phyloP scores from a whole-genome alignment of 1,140 invertebrate species.

The Oryctes rhinoceros region DNA sequence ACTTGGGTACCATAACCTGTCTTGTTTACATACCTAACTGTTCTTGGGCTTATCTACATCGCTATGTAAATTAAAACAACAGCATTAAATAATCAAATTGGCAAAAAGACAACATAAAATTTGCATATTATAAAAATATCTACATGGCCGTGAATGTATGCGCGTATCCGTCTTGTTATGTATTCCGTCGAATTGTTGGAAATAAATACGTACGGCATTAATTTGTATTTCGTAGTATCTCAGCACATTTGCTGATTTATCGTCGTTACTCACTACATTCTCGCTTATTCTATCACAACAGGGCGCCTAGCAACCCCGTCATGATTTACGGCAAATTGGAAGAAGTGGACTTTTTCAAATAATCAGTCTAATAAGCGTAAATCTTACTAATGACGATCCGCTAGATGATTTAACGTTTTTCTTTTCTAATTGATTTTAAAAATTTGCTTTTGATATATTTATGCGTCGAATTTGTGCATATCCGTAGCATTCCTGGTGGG shows the following conservation, averaged over 20 bases:
- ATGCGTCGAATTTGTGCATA: no score
- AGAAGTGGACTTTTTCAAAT: neutral
- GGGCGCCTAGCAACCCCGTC: constrained; percentile 4
- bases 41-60: neutral
- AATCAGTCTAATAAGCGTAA: constrained; percentile 1
- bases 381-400: neutral
- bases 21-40: constrained; percentile 5
- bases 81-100: neutral
- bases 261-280: neutral
- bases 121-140: constrained; percentile 17
- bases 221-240: neutral
- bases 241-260: neutral
- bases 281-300: constrained; percentile 8
- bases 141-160: neutral
- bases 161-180: neutral
- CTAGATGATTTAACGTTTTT: neutral
- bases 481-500: no score
- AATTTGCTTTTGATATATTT: neutral
- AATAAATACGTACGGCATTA: neutral
- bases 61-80: neutral
- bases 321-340: constrained; percentile 18
- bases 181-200: neutral
- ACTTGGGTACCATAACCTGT: neutral
- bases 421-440: constrained; percentile 13
- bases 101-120: neutral